phyloP scores from a whole-genome alignment of 1,140 invertebrate species.

The Phymastichus coffea region DNA sequence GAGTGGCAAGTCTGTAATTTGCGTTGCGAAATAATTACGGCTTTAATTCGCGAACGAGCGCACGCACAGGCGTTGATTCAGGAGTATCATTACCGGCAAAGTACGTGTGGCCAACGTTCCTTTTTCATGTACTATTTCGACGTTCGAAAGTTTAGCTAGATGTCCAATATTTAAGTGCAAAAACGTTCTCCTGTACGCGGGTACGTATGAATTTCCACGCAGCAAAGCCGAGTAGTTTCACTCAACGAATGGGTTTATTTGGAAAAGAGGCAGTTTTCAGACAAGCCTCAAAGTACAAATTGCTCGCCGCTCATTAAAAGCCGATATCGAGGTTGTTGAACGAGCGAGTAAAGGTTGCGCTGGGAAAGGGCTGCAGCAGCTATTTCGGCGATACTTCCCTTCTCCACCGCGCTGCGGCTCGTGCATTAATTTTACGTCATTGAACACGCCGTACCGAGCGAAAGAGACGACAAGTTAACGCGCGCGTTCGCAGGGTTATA shows the following conservation, averaged over 20 bases:
- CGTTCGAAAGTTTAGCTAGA: too few relatives aligned
- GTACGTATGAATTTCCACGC: too few relatives aligned
- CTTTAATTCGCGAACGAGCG: constrained; percentile 23
- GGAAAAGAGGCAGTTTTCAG: too few relatives aligned
- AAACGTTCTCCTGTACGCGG: too few relatives aligned
- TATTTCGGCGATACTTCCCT: constrained; percentile 9
- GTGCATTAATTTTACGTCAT: constrained; percentile 23
- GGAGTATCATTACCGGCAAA: constrained; percentile 19
- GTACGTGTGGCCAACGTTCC: neutral
- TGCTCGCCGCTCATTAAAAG: too few relatives aligned
- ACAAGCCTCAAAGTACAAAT: too few relatives aligned
- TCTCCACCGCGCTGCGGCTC: neutral
- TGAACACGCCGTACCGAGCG: neutral
- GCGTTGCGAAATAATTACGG: constrained; percentile 23
- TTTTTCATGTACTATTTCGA: too few relatives aligned
- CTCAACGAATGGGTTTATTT: too few relatives aligned
- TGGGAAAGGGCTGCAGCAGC: too few relatives aligned
- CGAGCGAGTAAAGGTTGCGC: neutral
- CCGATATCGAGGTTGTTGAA: neutral
- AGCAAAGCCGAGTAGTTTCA: too few relatives aligned
- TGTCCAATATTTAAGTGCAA: too few relatives aligned
- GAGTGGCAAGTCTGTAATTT: constrained; percentile 13
- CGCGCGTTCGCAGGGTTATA: neutral
- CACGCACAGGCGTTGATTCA: neutral
- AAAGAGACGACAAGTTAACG: constrained; percentile 2